Conservation (phyloP, 2,888 invertebrate species). For the Dendrolimus pini region DNA sequence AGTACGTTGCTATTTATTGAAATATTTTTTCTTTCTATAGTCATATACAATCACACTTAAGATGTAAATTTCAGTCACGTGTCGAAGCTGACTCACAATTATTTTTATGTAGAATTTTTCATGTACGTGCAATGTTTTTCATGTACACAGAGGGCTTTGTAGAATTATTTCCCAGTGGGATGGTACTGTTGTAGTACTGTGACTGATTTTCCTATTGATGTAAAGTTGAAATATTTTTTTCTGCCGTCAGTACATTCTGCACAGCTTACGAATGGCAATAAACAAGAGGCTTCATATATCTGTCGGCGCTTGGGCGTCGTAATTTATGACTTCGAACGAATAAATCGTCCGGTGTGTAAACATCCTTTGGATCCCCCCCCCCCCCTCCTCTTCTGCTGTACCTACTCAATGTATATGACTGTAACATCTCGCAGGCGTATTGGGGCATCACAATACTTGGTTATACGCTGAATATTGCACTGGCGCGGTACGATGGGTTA, state of each 20-base stretch:
- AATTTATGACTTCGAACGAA: constrained; percentile 52
- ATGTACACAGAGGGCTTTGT: background rate
- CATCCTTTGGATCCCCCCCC: constrained; percentile 21
- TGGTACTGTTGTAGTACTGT: background rate
- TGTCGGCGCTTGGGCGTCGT: constrained; percentile 51
- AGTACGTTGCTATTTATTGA: no score
- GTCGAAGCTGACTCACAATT: no score
- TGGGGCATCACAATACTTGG: no score
- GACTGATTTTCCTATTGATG: no score
- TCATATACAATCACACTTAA: no score
- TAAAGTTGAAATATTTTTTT: constrained; percentile 1
- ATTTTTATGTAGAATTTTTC: no score
- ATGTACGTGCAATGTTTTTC: no score
- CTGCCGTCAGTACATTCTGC: constrained; percentile 38
- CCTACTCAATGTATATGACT: background rate
- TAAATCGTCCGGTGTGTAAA: constrained; percentile 63
- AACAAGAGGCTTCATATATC: constrained; percentile 65
- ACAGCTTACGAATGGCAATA: constrained; percentile 45
- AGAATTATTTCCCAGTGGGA: background rate
- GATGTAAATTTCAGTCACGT: no score
- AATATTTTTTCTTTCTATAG: no score
- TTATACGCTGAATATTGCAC: constrained; percentile 22
- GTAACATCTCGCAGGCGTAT: no score
- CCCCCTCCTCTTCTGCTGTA: constrained; percentile 4
- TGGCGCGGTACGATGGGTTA: constrained; percentile 31